Conservation (phyloP, 1,140 invertebrate genomes). For the Drosophila seguyi region DNA sequence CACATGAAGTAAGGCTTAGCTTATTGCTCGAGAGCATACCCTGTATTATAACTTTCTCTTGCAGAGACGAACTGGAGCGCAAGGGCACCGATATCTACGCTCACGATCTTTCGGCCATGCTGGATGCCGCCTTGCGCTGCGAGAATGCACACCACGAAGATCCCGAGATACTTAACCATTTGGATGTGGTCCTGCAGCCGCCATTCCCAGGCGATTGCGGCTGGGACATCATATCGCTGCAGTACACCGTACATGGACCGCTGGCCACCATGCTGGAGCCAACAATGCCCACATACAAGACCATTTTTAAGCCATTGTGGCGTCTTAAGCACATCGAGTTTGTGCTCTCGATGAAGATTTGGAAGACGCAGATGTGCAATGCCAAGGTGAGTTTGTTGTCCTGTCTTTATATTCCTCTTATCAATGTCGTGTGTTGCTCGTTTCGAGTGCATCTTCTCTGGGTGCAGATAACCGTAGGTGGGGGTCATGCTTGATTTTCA, state of each 20-base stretch:
- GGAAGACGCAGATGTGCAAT: constrained; percentile 94
- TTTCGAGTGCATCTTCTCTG: constrained; percentile 9
- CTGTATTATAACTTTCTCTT: constrained; percentile 15
- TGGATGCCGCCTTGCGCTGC: constrained; percentile 95
- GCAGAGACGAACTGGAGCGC: constrained; percentile 94
- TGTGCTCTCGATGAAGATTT: constrained; percentile 91
- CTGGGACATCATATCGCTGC: constrained; percentile 98
- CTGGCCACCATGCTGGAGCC: constrained; percentile 96
- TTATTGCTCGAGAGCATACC: too few species aligned
- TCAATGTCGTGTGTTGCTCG: neutral
- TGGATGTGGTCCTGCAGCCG: constrained; percentile 94
- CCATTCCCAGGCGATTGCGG: constrained; percentile 93
- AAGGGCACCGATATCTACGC: constrained; percentile 94
- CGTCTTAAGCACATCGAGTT: constrained; percentile 97
- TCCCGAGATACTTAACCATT: constrained; percentile 93
- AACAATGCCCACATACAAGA: constrained; percentile 93
- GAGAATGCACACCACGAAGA: constrained; percentile 98
- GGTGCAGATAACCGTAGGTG: constrained; percentile 9
- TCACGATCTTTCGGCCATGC: constrained; percentile 94
- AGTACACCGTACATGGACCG: constrained; percentile 97
- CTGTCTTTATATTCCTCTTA: neutral
- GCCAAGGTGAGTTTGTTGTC: constrained; percentile 87
- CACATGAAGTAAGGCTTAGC: constrained; percentile 91
- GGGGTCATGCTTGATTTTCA: neutral
- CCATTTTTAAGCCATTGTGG: constrained; percentile 97